Conservation (phyloP, 2,888 invertebrate species). For the Xestia xanthographa region DNA sequence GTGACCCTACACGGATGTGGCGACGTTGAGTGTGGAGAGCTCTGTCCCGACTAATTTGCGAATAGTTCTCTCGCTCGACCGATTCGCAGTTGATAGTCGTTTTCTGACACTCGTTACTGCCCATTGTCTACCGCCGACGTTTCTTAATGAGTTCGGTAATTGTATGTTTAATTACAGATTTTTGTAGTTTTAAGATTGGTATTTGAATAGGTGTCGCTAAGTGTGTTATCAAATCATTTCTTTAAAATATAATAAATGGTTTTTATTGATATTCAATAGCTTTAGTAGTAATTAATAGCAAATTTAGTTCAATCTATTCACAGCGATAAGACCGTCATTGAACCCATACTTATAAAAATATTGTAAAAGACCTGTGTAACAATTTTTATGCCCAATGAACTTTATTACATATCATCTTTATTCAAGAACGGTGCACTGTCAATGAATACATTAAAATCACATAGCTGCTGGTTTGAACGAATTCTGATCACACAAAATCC, state of each 20-base stretch:
- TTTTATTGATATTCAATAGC: neutral
- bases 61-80: conserved; percentile 79
- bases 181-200: conserved; percentile 40
- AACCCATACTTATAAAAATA: neutral
- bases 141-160: conserved; percentile 64
- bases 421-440: neutral
- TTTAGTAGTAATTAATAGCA: neutral
- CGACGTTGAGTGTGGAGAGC: conserved; percentile 79
- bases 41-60: conserved; percentile 83
- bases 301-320: neutral
- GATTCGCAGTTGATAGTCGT: conserved; percentile 78
- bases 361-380: neutral
- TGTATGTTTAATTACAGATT: conserved; percentile 52
- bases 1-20: conserved; percentile 78
- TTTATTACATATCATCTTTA: neutral
- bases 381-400: neutral
- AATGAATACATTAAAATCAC: neutral
- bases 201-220: conserved; percentile 17
- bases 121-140: conserved; percentile 63
- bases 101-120: conserved; percentile 78
- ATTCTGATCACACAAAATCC: conserved; percentile 1
- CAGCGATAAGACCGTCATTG: neutral
- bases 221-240: neutral
- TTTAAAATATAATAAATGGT: neutral
- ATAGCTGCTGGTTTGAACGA: neutral